Base-by-base conservation (phyloP, 2,797 vertebrate species). In the Acanthis flammea region DNA sequence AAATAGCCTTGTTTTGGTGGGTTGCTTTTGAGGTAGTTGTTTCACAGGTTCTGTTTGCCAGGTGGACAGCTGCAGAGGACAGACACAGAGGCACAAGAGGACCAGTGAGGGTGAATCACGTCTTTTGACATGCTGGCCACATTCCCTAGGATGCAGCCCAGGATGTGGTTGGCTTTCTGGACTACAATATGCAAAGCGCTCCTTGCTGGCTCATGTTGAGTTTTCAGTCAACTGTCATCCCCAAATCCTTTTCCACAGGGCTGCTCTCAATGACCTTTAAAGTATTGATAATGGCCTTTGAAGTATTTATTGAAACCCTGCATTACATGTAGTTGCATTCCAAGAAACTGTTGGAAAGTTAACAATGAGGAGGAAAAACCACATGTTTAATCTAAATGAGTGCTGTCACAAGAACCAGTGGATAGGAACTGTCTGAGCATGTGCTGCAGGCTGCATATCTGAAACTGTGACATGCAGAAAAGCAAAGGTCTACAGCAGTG, bases 381-480 rank as follows among this genome's bases (percentile, higher is more conserved):
- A 54, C 2, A 48, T 0, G 0, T 88, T 95, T 58, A 19, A 54
- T 72, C 15, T 55, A 53, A 77, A 60, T 70, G 42, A 37, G 16
- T 1, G 10, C 19, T 86, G 30, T 68, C n/a, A 19, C 33, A 66
- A 72, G 75, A 70, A 28, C 19, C 50, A 65, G 35, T 53, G 27
- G 48, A 10, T 86, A 5, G 33, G 17, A 83, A n/a, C 44, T 0
- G 0, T 39, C 50, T 80, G 50, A 5, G 1, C 19, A 19, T 3
- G 3, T 0, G 1, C 55, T 79, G 11, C 27, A 54, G 31, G 18
- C 31, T n/a, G 45, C 10, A 1, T 33, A 7, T 0, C 1, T 79
- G 71, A 58, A 75, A 39, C 44, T 45, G 7, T 33, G 39, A 62
- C 16, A 12, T 27, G 27, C 35, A 31, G 47, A 53, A 51, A 51